Evolutionary conservation across 2,113 vertebrate species (phyloP).

Genomic region (Heterotis niloticus): DNA sequence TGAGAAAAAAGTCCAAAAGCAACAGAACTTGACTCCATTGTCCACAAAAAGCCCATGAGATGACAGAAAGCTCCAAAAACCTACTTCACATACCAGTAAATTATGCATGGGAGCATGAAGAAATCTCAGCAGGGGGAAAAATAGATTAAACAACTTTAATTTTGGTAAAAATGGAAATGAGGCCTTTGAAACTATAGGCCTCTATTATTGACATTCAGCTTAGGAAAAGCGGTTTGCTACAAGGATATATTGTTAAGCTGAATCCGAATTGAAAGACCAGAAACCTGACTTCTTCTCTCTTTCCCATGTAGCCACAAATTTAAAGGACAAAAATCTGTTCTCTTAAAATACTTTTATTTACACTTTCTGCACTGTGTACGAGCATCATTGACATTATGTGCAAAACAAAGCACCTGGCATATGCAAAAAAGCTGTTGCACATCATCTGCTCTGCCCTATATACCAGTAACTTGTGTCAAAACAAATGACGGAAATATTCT

Average conservation of each 20-base stretch:
- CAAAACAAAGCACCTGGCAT: no score
- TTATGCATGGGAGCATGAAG: conserved; percentile 7
- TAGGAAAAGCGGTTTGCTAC: conserved; percentile 1
- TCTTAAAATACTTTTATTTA: no score
- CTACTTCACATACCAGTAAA: not conserved
- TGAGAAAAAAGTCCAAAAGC: not conserved
- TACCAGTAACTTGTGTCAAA: not conserved
- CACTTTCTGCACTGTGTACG: no score
- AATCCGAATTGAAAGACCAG: no score
- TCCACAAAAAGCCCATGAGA: not conserved
- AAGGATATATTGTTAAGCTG: not conserved
- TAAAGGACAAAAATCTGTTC: no score
- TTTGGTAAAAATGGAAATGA: conserved; percentile 11
- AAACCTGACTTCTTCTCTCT: no score
- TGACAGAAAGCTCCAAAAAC: conserved; percentile 1
- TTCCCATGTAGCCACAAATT: no score
- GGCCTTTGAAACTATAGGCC: not conserved
- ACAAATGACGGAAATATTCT: not conserved
- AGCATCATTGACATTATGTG: no score
- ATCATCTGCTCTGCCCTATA: not conserved
- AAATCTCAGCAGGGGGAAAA: conserved; percentile 12
- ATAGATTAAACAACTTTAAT: conserved; percentile 10
- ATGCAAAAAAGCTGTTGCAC: not conserved
- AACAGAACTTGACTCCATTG: not conserved
- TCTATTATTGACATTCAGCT: not conserved